Percentiles rank a stretch among this genome's conserved stretches.
phyloP scores from a whole-genome alignment of 2,888 invertebrate species.

The Corythucha ciliata region DNA sequence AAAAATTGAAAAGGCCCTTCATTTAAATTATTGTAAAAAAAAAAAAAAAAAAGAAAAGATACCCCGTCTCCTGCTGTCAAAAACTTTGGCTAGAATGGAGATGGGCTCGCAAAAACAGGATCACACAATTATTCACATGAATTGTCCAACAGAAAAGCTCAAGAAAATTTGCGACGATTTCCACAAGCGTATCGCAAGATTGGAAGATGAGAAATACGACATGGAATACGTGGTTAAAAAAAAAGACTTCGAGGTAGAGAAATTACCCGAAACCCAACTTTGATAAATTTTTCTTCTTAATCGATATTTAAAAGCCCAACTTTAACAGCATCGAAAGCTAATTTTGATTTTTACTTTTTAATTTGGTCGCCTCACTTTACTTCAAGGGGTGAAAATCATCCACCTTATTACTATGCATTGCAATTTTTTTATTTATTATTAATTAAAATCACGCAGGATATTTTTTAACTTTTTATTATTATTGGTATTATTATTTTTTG shows the following conservation, averaged over 20 bases:
- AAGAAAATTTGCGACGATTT: slow-evolving; percentile 70
- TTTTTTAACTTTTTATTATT: slow-evolving; percentile 19
- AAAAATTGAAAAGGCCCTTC: too few species aligned
- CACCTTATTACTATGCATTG: slow-evolving; percentile 11
- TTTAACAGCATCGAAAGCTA: slow-evolving; percentile 23
- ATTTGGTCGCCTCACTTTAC: slow-evolving; percentile 20
- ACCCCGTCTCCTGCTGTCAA: too few species aligned
- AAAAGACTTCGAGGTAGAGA: slow-evolving; percentile 90
- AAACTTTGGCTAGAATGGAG: too few species aligned
- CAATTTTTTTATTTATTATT: slow-evolving; percentile 9
- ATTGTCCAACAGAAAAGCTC: slow-evolving; percentile 55
- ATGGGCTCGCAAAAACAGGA: too few species aligned
- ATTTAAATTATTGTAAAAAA: too few species aligned
- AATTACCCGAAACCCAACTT: not conserved
- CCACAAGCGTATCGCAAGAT: slow-evolving; percentile 73
- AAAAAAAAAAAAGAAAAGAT: too few species aligned
- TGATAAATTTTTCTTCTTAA: slow-evolving; percentile 23
- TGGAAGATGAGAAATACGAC: slow-evolving; percentile 96
- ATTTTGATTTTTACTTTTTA: slow-evolving; percentile 18
- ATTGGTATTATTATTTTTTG: slow-evolving; percentile 4
- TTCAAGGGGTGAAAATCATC: slow-evolving; percentile 19
- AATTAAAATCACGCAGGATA: slow-evolving; percentile 22
- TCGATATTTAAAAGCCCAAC: slow-evolving; percentile 18
- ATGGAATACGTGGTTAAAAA: slow-evolving; percentile 95
- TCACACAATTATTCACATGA: slow-evolving; percentile 16